These are phyloP conservation scores for Chitala chitala DNA, from an alignment of 2,113 vertebrate species.

Conservation along the genomic window DNA sequence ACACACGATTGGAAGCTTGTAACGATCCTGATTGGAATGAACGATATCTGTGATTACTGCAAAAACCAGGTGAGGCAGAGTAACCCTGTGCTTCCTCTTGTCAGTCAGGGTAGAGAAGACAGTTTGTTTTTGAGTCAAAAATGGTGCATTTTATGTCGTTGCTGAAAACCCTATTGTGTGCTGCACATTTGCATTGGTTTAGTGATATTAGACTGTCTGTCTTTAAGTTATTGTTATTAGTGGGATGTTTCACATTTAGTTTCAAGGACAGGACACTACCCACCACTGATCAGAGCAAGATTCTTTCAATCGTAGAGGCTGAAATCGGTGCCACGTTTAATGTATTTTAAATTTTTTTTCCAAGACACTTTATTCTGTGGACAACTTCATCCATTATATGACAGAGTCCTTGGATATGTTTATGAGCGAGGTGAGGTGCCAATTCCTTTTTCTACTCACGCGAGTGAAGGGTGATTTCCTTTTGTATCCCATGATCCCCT, in stretches of 20 bases:
- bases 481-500: conserved; percentile 2
- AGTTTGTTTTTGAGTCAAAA: too few species aligned
- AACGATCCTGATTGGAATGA: conserved; percentile 71
- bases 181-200: too few species aligned
- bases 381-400: conserved; percentile 68
- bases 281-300: too few species aligned
- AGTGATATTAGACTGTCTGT: too few species aligned
- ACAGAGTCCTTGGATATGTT: conserved; percentile 67
- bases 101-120: not conserved
- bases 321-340: not conserved
- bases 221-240: too few species aligned
- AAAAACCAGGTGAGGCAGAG: conserved; percentile 52
- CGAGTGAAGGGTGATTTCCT: too few species aligned
- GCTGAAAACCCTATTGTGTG: too few species aligned
- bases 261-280: too few species aligned
- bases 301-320: too few species aligned
- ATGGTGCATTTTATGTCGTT: too few species aligned
- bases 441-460: not conserved
- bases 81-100: not conserved
- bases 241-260: too few species aligned
- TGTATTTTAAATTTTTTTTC: not conserved
- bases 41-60: conserved; percentile 75
- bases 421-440: conserved; percentile 60
- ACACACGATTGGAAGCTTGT: conserved; percentile 71
- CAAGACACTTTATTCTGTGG: conserved; percentile 63